Conservation (phyloP, 2,888 invertebrate genomes). For the Syritta pipiens region DNA sequence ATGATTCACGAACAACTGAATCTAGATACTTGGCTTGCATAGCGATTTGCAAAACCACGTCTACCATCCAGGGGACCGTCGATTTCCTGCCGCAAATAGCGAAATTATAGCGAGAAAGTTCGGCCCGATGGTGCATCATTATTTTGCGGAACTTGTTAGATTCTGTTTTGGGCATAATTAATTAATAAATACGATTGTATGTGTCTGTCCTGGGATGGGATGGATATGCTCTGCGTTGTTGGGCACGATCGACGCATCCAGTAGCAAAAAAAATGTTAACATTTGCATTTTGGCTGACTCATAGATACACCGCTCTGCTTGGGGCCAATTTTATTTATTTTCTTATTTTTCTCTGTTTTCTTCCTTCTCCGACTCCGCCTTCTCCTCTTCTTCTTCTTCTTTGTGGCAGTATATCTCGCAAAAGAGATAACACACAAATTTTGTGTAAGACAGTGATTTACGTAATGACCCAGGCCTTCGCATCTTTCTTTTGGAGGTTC, state of each 20-base stretch:
- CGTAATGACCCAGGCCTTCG: constrained; percentile 52
- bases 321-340: constrained; percentile 50
- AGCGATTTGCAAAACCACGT: constrained; percentile 26
- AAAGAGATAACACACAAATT: constrained; percentile 54
- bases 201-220: background rate
- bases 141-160: constrained; percentile 56
- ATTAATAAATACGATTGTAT: constrained; percentile 56
- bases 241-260: constrained; percentile 62
- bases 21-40: background rate
- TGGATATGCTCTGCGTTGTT: constrained; percentile 43
- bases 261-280: constrained; percentile 29
- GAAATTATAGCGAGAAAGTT: constrained; percentile 48
- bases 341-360: background rate
- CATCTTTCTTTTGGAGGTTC: constrained; percentile 48
- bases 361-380: background rate
- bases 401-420: background rate
- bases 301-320: constrained; percentile 47
- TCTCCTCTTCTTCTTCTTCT: background rate
- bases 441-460: constrained; percentile 64
- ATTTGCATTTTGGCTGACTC: constrained; percentile 63
- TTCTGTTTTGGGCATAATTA: constrained; percentile 67
- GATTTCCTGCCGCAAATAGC: constrained; percentile 31
- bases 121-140: constrained; percentile 37
- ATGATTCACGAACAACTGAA: background rate
- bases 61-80: constrained; percentile 54